These are phyloP conservation scores for Paradisaea rubra DNA, from an alignment of 2,113 vertebrate species.

Conservation along the genomic window DNA sequence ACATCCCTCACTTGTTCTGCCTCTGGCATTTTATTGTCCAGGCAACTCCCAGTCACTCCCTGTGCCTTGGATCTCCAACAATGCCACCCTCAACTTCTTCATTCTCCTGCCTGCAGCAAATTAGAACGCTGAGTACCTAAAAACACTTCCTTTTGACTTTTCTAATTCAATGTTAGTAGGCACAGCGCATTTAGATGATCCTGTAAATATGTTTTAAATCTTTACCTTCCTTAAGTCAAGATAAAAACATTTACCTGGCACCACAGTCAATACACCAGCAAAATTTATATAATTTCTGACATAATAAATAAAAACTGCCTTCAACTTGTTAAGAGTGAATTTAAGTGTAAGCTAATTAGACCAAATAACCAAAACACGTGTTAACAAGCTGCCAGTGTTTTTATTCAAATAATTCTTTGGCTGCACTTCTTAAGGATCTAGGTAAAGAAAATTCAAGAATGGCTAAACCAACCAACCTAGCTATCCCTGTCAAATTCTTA, in stretches of 20 bases:
- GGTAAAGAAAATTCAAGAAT: conserved; percentile 20
- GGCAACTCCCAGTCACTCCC: background rate
- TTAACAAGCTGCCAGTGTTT: conserved; percentile 25
- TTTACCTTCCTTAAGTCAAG: background rate
- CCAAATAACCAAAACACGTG: conserved; percentile 30
- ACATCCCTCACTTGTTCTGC: background rate
- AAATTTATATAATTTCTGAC: background rate
- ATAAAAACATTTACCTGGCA: background rate
- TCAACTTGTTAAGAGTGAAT: conserved; percentile 36
- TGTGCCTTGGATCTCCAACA: background rate
- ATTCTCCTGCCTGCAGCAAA: background rate
- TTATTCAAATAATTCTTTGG: conserved; percentile 18
- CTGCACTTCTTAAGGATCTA: conserved; percentile 18
- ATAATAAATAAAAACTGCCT: conserved; percentile 8
- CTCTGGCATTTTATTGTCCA: background rate
- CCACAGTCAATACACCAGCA: background rate
- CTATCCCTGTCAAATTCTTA: conserved; percentile 21
- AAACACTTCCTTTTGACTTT: background rate
- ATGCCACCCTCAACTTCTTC: background rate
- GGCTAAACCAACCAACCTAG: conserved; percentile 23
- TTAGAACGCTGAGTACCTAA: background rate
- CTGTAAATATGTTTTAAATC: conserved; percentile 15
- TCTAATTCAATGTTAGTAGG: background rate
- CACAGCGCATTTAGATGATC: background rate
- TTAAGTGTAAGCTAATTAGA: conserved; percentile 53